Conservation (phyloP, 2,888 invertebrate genomes). For the Drosophila paracracens region DNA sequence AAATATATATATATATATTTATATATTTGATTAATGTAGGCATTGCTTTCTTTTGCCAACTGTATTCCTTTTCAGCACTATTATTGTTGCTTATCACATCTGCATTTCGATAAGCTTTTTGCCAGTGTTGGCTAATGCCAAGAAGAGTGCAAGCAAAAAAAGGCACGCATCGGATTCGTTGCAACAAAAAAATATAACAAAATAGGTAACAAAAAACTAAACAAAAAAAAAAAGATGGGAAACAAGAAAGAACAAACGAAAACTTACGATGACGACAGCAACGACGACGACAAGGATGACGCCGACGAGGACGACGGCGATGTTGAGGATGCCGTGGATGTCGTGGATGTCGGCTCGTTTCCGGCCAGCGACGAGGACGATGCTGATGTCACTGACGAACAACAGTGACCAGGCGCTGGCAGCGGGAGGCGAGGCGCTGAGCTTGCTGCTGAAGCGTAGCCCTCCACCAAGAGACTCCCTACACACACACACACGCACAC, state of each 20-base stretch:
- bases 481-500: constrained; percentile 9
- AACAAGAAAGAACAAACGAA: constrained; percentile 39
- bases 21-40: not conserved
- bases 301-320: constrained; percentile 37
- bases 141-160: constrained; percentile 10
- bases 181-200: constrained; percentile 23
- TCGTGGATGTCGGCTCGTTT: constrained; percentile 53
- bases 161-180: constrained; percentile 19
- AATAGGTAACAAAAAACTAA: constrained; percentile 19
- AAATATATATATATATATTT: not conserved
- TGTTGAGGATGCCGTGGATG: constrained; percentile 48
- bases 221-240: not conserved
- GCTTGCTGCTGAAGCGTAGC: constrained; percentile 51
- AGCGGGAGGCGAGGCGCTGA: constrained; percentile 1
- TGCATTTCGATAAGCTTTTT: constrained; percentile 1
- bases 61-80: not conserved
- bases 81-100: too few relatives aligned
- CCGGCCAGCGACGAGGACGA: constrained; percentile 16
- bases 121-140: constrained; percentile 29
- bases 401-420: constrained; percentile 49
- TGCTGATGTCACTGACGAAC: constrained; percentile 73
- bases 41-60: not conserved
- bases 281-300: constrained; percentile 35
- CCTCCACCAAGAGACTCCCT: constrained; percentile 57
- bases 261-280: constrained; percentile 69